These are phyloP conservation scores for Etheostoma cragini DNA, from an alignment of 2,113 vertebrate species.

Conservation along the genomic window DNA sequence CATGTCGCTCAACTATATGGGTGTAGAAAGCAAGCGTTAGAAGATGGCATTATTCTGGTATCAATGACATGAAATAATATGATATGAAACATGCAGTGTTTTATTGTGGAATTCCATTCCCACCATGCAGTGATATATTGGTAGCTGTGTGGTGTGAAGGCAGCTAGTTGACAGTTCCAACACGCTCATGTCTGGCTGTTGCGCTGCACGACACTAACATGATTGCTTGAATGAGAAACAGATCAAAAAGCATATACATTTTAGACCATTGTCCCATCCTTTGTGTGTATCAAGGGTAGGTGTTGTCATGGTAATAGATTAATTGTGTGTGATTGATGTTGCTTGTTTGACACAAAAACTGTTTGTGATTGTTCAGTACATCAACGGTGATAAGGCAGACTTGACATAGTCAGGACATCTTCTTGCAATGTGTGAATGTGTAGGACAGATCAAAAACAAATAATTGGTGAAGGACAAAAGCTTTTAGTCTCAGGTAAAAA, in stretches of 20 bases:
- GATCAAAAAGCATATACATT: constrained; percentile 70
- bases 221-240: constrained; percentile 59
- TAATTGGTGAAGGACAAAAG: constrained; percentile 52
- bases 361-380: constrained; percentile 53
- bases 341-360: constrained; percentile 50
- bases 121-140: constrained; percentile 10
- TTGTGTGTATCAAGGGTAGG: constrained; percentile 20
- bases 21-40: constrained; percentile 19
- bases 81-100: constrained; percentile 47
- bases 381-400: constrained; percentile 56
- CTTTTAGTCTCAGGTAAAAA: constrained; percentile 36
- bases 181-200: constrained; percentile 50
- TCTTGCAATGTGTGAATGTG: constrained; percentile 42
- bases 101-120: constrained; percentile 19
- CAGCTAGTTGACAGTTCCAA: constrained; percentile 56
- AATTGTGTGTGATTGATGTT: constrained; percentile 57
- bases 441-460: not conserved
- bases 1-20: constrained; percentile 36
- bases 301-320: constrained; percentile 73
- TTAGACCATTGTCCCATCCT: constrained; percentile 44
- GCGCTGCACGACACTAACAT: constrained; percentile 63
- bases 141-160: constrained; percentile 25
- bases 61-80: constrained; percentile 36
- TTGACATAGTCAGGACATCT: constrained; percentile 20
- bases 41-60: constrained; percentile 22